Evolutionary conservation across 2,113 vertebrate genomes (phyloP), one percentile per base, ranked within the genome.

Genomic region (Axis porcinus): DNA sequence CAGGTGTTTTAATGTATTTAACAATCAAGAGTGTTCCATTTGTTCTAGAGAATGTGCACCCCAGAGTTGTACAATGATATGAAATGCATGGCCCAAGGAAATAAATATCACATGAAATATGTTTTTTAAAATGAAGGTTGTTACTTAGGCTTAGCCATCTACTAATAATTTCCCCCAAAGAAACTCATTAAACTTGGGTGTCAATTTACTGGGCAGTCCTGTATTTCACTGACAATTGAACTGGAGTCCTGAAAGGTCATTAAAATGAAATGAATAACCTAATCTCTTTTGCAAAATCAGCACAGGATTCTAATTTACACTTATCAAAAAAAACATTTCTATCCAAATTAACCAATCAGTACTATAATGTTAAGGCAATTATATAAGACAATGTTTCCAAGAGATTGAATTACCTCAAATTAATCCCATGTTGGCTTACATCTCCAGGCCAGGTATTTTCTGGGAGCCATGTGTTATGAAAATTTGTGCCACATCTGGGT

Each of bases 101-200:
- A 94, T 91, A 97, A 96, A 40, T 96, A 79, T 91, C 88, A 94
- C 62, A 70, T 92, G 92, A 86, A 57, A 67, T 5, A 19, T 91
- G 86, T 96, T 93, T 94, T 96, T 90, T 91, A 30, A 86, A 92
- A 84, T 45, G 33, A 76, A 21, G n/a, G 28, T 55, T 97, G 64
- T 40, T 96, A 28, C 67, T 96, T 96, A 78, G 47, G 19, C 90
- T 62, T 93, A 55, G 67, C 81, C 40, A 67, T 83, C 50, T 84
- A 91, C 23, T 55, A 94, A 93, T 97, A 91, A 96, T 97, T 96
- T 82, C 70, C 89, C 95, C 86, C 95, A 83, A 94, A 92, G 96
- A 93, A 96, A 97, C 86, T 97, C 96, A 96, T 98, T 98, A 97
- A 97, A 64, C 40, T 60, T 50, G n/a, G 55, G 89, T 98, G 47